phyloP scores from a whole-genome alignment of 2,113 vertebrate species.

The Fregata magnificens region DNA sequence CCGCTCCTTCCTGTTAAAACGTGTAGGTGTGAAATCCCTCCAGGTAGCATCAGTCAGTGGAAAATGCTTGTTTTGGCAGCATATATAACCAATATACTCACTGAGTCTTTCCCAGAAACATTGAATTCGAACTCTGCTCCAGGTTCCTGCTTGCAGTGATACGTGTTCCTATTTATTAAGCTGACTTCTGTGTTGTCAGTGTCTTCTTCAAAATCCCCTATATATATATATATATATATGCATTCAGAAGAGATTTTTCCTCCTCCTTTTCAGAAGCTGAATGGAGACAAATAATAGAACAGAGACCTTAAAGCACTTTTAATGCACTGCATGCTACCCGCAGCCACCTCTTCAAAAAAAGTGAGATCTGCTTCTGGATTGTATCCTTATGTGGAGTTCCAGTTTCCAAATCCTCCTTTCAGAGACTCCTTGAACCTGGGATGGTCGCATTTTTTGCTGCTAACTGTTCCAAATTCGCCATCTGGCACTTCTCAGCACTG shows the following conservation, averaged over 20 bases:
- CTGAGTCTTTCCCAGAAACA: background rate
- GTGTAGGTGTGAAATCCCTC: background rate
- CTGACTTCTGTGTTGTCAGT: background rate
- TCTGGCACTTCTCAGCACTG: slow-evolving; percentile 75
- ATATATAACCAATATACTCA: background rate
- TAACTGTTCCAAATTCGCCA: slow-evolving; percentile 73
- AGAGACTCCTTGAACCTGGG: slow-evolving; percentile 63
- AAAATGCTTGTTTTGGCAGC: background rate
- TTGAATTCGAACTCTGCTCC: background rate
- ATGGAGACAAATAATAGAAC: background rate
- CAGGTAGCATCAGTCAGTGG: background rate
- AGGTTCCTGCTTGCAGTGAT: background rate
- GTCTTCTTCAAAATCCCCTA: background rate
- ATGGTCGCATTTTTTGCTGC: slow-evolving; percentile 67
- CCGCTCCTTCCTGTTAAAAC: background rate
- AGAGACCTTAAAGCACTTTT: background rate
- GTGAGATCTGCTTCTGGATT: slow-evolving; percentile 49
- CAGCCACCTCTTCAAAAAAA: slow-evolving; percentile 17
- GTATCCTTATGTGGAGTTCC: slow-evolving; percentile 45
- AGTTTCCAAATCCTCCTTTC: slow-evolving; percentile 71
- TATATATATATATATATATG: no score
- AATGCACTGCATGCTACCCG: background rate
- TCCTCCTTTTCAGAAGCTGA: background rate
- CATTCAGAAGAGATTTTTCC: background rate
- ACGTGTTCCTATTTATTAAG: background rate